Evolutionary conservation across 92 coral and sea anemone genomes (phyloP).

Genomic region (Phenganax subtilis): DNA sequence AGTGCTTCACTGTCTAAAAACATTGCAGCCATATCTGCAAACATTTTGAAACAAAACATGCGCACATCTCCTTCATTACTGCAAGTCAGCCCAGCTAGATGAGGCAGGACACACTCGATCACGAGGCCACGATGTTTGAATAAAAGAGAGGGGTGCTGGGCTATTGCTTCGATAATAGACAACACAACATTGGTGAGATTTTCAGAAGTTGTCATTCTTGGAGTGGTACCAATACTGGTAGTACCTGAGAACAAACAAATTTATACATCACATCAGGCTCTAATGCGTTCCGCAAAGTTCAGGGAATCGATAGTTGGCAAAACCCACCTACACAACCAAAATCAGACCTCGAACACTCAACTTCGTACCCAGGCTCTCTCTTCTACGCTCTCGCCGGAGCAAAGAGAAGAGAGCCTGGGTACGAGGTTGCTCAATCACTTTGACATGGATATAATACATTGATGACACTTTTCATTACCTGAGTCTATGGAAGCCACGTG

Average conservation of each 20-base stretch:
- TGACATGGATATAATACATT: no score
- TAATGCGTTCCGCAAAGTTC: no score
- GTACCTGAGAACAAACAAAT: constrained; percentile 38
- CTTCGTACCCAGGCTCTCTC: no score
- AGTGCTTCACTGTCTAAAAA: constrained; percentile 79
- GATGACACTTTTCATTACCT: no score
- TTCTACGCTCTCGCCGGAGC: no score
- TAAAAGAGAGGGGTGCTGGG: constrained; percentile 92
- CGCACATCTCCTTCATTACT: constrained; percentile 84
- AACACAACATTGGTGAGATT: constrained; percentile 76
- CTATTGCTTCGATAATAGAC: constrained; percentile 84
- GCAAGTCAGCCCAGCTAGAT: constrained; percentile 69
- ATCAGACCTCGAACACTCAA: no score
- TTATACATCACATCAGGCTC: no score
- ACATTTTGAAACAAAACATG: constrained; percentile 84
- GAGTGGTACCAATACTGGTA: constrained; percentile 86
- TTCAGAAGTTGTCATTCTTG: constrained; percentile 75
- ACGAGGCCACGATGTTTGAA: constrained; percentile 64
- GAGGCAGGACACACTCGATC: constrained; percentile 69
- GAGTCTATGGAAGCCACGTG: constrained; percentile 80
- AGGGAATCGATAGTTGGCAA: no score
- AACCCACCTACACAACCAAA: no score
- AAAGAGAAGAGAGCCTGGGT: no score
- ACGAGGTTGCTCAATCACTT: no score
- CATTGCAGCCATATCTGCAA: constrained; percentile 89